phyloP scores from a whole-genome alignment of 2,113 vertebrate species.

The Mormyrus lacerda region DNA sequence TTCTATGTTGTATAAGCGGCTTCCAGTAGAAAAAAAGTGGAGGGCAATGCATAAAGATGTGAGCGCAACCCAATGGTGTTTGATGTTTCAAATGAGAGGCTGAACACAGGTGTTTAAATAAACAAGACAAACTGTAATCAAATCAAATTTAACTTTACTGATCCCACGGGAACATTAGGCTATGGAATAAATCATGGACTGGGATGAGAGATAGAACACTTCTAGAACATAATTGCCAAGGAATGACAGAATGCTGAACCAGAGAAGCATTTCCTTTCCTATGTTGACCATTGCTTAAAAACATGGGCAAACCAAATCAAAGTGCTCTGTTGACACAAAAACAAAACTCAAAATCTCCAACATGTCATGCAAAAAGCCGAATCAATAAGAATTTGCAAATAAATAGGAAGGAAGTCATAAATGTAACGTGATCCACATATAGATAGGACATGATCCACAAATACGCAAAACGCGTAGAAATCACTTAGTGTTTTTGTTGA shows the following conservation, averaged over 20 bases:
- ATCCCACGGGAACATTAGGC: background rate
- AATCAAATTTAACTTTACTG: background rate
- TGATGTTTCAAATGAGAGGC: background rate
- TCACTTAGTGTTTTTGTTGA: too few species aligned
- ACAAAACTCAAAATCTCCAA: too few species aligned
- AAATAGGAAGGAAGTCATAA: too few species aligned
- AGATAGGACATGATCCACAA: too few species aligned
- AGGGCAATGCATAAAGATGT: background rate
- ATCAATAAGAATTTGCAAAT: too few species aligned
- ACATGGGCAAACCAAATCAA: background rate
- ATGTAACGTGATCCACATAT: too few species aligned
- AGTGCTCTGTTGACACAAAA: background rate
- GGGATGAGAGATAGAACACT: background rate
- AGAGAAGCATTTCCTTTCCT: background rate
- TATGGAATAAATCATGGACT: background rate
- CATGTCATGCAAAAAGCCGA: too few species aligned
- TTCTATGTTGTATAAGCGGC: background rate
- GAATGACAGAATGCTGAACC: background rate
- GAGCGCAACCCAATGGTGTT: background rate
- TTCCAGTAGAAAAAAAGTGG: background rate
- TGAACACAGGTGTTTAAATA: background rate
- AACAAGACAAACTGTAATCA: background rate
- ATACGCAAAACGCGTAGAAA: too few species aligned
- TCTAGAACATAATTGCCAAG: background rate
- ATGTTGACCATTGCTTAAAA: background rate